A percentile compares a stretch with the other conserved stretches of the same genome.
phyloP scores from a whole-genome alignment of 2,888 invertebrate genomes.

The Cerceris ruficornis region DNA sequence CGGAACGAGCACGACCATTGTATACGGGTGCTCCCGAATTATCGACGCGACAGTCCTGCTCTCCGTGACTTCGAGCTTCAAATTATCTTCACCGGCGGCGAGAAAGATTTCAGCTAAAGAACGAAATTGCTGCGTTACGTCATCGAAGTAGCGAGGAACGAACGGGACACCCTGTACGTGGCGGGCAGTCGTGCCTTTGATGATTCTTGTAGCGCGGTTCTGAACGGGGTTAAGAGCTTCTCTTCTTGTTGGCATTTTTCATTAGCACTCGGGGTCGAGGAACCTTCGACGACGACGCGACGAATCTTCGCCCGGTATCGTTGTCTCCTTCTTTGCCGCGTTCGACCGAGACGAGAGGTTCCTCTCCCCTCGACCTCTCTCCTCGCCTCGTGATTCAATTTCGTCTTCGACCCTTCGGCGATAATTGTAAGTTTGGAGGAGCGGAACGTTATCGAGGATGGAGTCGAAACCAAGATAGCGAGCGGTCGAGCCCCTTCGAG shows the following conservation, averaged over 20 bases:
- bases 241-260: conserved; percentile 23
- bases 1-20: not conserved
- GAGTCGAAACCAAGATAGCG: no score
- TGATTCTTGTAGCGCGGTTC: conserved; percentile 6
- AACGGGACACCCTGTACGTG: conserved; percentile 7
- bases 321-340: not conserved
- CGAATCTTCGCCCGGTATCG: not conserved
- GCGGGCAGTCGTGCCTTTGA: not conserved
- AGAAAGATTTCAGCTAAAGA: not conserved
- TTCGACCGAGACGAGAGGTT: not conserved
- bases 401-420: no score
- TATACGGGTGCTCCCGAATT: conserved; percentile 1
- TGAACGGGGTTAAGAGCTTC: conserved; percentile 41
- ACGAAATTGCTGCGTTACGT: not conserved
- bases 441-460: no score
- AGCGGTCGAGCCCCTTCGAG: no score
- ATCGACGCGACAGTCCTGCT: not conserved
- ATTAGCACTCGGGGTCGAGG: conserved; percentile 19
- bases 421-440: no score
- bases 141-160: not conserved
- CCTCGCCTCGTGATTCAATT: not conserved
- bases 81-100: not conserved
- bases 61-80: not conserved
- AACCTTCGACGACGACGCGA: conserved; percentile 1
- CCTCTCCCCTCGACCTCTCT: not conserved